A percentile compares a stretch with the other conserved stretches of the same genome.
phyloP scores from a whole-genome alignment of 2,888 invertebrate genomes.

The Anthoptus insignis region DNA sequence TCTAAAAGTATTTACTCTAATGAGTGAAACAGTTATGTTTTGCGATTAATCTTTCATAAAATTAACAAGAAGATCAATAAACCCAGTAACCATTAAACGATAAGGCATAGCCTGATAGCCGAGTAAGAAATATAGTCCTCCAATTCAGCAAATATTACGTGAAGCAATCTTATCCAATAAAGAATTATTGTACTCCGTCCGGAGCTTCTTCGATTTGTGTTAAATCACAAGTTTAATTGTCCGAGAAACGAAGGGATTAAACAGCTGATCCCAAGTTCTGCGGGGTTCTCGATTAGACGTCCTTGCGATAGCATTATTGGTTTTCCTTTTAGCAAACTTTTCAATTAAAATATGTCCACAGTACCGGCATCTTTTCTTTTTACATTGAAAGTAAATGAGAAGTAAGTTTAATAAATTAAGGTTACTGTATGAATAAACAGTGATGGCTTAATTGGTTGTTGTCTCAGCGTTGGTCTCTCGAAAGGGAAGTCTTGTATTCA shows the following conservation, averaged over 20 bases:
- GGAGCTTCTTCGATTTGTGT: slow-evolving; percentile 74
- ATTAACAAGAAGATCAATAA: neutral
- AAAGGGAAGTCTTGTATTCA: too few species aligned
- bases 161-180: slow-evolving; percentile 48
- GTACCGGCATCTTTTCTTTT: neutral
- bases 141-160: slow-evolving; percentile 45
- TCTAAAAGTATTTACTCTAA: too few species aligned
- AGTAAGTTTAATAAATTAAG: too few species aligned
- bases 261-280: slow-evolving; percentile 58
- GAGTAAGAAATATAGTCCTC: slow-evolving; percentile 8
- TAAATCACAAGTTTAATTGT: slow-evolving; percentile 83
- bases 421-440: too few species aligned
- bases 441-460: too few species aligned
- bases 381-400: neutral
- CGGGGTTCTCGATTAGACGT: slow-evolving; percentile 45
- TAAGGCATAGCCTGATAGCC: neutral
- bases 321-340: slow-evolving; percentile 45
- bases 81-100: neutral
- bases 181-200: slow-evolving; percentile 48
- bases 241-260: slow-evolving; percentile 84
- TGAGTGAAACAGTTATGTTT: too few species aligned
- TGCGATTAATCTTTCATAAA: neutral
- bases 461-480: too few species aligned
- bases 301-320: slow-evolving; percentile 46
- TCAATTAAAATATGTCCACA: slow-evolving; percentile 37